phyloP scores from a whole-genome alignment of 2,113 vertebrate species.

The Rallus limicola region DNA sequence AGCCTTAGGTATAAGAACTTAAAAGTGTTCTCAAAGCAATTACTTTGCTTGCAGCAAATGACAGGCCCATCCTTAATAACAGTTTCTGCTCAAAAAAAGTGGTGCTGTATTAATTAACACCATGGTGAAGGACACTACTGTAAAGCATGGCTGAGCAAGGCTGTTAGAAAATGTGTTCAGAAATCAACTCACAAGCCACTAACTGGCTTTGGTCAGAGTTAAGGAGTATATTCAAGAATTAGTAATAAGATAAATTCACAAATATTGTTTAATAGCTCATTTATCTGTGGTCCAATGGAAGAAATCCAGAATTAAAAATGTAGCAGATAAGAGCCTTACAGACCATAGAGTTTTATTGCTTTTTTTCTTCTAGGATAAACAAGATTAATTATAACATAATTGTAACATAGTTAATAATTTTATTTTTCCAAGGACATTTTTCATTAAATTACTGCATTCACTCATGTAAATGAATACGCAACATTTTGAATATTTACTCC shows the following conservation, averaged over 20 bases:
- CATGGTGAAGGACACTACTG: not conserved
- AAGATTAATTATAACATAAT: not conserved
- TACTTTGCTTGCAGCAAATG: not conserved
- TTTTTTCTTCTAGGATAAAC: not conserved
- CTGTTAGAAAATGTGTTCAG: not conserved
- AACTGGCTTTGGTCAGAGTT: not conserved
- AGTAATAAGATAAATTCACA: not conserved
- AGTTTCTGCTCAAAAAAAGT: not conserved
- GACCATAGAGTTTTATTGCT: not conserved
- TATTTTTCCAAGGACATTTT: not conserved
- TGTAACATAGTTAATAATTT: not conserved
- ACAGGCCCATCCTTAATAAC: not conserved
- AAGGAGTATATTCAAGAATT: not conserved
- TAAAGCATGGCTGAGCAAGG: not conserved
- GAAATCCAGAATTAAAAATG: not conserved
- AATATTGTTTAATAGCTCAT: not conserved
- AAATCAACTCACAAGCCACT: not conserved
- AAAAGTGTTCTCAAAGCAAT: not conserved
- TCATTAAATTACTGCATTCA: not conserved
- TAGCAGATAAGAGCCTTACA: not conserved
- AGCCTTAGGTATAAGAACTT: not conserved
- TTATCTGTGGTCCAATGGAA: not conserved
- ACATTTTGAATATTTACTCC: not conserved
- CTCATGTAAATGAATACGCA: not conserved
- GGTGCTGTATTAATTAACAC: not conserved